Base-by-base conservation (phyloP, 2,113 vertebrate genomes). In the Daboia siamensis region DNA sequence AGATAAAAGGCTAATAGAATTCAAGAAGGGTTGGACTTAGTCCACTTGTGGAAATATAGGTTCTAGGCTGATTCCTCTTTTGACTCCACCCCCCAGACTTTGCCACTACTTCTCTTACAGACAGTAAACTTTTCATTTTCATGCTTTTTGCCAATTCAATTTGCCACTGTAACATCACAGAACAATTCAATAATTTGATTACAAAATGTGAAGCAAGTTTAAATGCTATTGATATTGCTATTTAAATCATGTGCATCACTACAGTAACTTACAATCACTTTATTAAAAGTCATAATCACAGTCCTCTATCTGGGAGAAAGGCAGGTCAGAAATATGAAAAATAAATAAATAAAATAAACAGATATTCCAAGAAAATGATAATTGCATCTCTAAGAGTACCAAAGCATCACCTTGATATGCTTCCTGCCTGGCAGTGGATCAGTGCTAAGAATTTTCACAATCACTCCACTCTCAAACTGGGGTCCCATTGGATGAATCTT, bases 381-480 rank as follows among this genome's bases (percentile, higher is more conserved):
- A 95, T n/a, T 93, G 90, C 93, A 69, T 93, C 90, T 94, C 91
- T 26, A 85, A 94, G 94, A 94, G 93, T 93, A 95, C 91, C 96
- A 90, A 96, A 91, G 86, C 92, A 94, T 97, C 98, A 99, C 99
- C 97, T 98, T 98, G 96, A 99, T 97, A 91, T 95, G 96, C 92
- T 98, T 98, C 95, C 98, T 98, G 96, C 97, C 97, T 44, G 98
- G 98, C 59, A 99, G 97, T 44, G 98, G 98, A 90, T 99, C 98
- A 0, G 89, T 95, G 96, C 98, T 98, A 80, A 98, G 95, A 91
- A 99, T 98, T 98, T 99, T 99, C 96, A 99, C 93, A 93, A 99
- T 99, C 95, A 99, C 99, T 39, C 99, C 99, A 3, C 97, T 98
- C 92, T 98, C 96, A 80, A 99, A 99, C 96, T 98, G 98, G 10